Evolutionary conservation across 2,888 invertebrate species (phyloP).

Genomic region (Pseudanteris insignis): DNA sequence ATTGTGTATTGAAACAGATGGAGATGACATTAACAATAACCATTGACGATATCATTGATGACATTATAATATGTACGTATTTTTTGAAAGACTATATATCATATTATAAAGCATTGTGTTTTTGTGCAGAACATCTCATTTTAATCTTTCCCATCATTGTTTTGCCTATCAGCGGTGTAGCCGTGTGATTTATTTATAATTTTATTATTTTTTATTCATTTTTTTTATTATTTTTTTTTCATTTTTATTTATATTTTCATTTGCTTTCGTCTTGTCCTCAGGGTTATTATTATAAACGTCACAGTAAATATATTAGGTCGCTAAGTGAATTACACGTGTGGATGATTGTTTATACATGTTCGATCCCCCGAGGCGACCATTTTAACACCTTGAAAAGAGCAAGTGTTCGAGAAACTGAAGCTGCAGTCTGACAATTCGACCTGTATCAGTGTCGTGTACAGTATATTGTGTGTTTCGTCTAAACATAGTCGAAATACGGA

Average conservation of each 20-base stretch:
- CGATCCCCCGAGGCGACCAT: constrained; percentile 37
- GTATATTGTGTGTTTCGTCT: constrained; percentile 22
- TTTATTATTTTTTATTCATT: no score
- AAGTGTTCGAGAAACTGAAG: constrained; percentile 37
- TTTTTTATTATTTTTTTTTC: constrained; percentile 24
- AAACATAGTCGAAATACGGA: constrained; percentile 22
- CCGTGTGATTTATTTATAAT: no score
- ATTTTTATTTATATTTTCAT: no score
- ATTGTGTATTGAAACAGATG: constrained; percentile 44
- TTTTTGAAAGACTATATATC: constrained; percentile 46
- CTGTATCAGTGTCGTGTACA: no score
- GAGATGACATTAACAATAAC: constrained; percentile 45
- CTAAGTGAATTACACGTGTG: constrained; percentile 42
- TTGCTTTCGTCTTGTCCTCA: no score
- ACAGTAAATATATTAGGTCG: constrained; percentile 47
- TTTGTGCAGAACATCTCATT: constrained; percentile 46
- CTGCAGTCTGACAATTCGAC: constrained; percentile 33
- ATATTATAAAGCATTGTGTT: constrained; percentile 45
- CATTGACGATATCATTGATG: constrained; percentile 45
- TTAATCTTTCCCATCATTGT: constrained; percentile 18
- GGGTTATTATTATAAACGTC: constrained; percentile 46
- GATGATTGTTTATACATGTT: constrained; percentile 43
- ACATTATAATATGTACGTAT: constrained; percentile 45
- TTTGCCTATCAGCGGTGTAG: constrained; percentile 41
- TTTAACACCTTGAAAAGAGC: constrained; percentile 43